phyloP scores from a whole-genome alignment of 2,113 vertebrate genomes.

The Nerophis lumbriciformis region DNA sequence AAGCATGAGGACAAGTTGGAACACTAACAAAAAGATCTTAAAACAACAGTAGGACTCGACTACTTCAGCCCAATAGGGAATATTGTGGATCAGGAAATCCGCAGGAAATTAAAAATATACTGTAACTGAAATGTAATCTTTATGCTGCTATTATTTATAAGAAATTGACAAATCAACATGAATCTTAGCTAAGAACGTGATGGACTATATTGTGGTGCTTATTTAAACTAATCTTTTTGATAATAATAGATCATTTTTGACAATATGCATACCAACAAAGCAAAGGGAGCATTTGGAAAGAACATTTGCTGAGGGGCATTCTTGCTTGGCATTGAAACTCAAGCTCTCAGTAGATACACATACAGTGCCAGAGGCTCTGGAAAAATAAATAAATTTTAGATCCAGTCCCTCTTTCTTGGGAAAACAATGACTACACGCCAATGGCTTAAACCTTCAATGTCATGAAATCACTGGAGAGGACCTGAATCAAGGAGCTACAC shows the following conservation, averaged over 20 bases:
- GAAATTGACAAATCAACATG: no score
- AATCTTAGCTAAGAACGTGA: no score
- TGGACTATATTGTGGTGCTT: no score
- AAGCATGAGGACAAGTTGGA: no score
- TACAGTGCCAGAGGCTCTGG: constrained; percentile 1
- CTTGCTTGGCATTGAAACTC: constrained; percentile 4
- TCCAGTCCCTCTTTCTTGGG: neutral
- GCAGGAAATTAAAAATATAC: no score
- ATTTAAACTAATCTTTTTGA: neutral
- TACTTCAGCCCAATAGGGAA: no score
- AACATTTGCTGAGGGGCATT: constrained; percentile 6
- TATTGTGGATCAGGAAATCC: no score
- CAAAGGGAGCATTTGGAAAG: neutral
- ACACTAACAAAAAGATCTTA: no score
- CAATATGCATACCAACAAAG: neutral
- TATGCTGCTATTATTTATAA: no score
- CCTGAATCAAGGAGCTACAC: neutral
- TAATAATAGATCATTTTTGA: neutral
- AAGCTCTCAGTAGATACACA: neutral
- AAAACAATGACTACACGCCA: constrained; percentile 2
- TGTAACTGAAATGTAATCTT: no score
- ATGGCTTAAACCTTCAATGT: constrained; percentile 7
- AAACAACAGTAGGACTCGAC: no score
- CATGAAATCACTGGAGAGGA: constrained; percentile 4
- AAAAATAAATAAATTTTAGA: constrained; percentile 3